Conservation (phyloP, 2,113 vertebrate species). For the Arothron firmamentum region DNA sequence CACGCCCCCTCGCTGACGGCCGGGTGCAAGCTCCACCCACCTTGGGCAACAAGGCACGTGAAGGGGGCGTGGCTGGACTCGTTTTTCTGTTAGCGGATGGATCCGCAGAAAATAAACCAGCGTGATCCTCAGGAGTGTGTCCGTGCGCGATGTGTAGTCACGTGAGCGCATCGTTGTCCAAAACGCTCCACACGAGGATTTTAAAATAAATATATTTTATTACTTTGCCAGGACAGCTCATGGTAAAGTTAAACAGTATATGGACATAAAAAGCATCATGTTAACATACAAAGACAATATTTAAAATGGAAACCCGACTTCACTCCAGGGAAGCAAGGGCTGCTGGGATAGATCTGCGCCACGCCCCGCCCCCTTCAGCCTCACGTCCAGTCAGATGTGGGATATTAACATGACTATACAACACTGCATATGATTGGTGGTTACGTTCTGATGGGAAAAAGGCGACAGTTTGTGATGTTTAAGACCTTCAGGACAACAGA, state of each 20-base stretch:
- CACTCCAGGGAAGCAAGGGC: conserved; percentile 64
- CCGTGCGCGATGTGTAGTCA: background rate
- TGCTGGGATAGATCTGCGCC: conserved; percentile 2
- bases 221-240: conserved; percentile 96
- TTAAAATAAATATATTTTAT: conserved; percentile 99
- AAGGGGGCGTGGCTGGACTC: too few species aligned
- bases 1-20: too few species aligned
- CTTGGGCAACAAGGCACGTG: too few species aligned
- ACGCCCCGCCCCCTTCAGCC: background rate
- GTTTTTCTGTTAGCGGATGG: too few species aligned
- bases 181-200: conserved; percentile 40
- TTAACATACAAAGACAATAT: conserved; percentile 88
- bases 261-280: conserved; percentile 98
- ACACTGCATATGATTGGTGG: conserved; percentile 55
- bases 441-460: conserved; percentile 28
- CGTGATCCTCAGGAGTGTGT: too few species aligned
- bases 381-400: conserved; percentile 13
- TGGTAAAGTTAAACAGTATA: conserved; percentile 97
- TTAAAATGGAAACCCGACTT: conserved; percentile 81
- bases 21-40: too few species aligned
- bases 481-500: conserved; percentile 40
- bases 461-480: conserved; percentile 26
- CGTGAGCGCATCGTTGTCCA: background rate
- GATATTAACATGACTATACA: conserved; percentile 49
- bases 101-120: too few species aligned